Base-by-base conservation (phyloP, 2,888 invertebrate genomes). In the Phengaris arion region DNA sequence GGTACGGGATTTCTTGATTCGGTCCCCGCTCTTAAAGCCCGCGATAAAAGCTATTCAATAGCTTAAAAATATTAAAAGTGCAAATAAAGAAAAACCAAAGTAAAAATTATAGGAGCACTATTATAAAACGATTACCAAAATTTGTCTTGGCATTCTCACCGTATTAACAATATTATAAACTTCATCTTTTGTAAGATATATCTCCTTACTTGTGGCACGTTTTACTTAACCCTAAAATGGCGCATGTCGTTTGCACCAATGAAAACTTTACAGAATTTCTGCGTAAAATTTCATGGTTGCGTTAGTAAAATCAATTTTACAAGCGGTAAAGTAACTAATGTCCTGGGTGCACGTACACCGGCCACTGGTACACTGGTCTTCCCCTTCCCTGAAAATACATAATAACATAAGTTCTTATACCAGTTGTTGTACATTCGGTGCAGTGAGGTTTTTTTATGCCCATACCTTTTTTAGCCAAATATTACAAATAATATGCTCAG, bases 301-400 rank as follows among this genome's bases (percentile, higher is more conserved):
- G 69, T 48, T 69, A 48, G 22, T 72, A 9, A 13, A 35, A 45
- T 35, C 6, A 72, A 72, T 72, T 72, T 72, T 72, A 45, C 22
- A 72, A 35, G 70, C 7, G 8, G 9, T 64, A 15, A 35, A 74
- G 76, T 76, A 77, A 79, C 85, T 86, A 87, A 84, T 89, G 89
- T 79, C 84, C 84, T 78, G 86, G 84, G 75, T 86, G 85, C 54
- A 91, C 87, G 83, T 88, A 91, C 77, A 82, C 84, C 77, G 93
- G 92, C 87, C 90, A 92, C 78, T 90, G 87, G 82, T 92, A 92
- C 22, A 83, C 82, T 64, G 87, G 88, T 79, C 83, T 82, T 78
- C 82, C 84, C 77, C 84, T 82, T 77, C 83, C 86, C 93, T 93
- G 84, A 7, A 86, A 79, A 80, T 78, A 55, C 22, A 79, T 68